Conservation (phyloP, 2,113 vertebrate genomes). For the Tragelaphus buxtoni region DNA sequence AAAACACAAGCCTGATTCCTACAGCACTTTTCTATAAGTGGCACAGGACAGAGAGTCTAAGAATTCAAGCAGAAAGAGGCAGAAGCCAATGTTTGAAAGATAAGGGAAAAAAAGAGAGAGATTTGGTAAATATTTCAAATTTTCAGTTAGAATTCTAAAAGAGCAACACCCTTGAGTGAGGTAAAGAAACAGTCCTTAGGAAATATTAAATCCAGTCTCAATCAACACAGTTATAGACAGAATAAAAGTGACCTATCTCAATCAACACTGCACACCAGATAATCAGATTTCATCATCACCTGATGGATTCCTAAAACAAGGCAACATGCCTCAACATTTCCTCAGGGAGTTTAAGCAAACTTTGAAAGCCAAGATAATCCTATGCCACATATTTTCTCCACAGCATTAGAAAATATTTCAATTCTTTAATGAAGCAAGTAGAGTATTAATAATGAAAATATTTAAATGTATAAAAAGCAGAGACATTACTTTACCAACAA, state of each 20-base stretch:
- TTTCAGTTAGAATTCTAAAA: neutral
- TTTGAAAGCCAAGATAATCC: neutral
- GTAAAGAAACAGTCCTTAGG: neutral
- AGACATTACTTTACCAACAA: no score
- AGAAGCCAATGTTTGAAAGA: neutral
- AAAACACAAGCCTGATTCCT: neutral
- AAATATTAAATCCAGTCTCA: neutral
- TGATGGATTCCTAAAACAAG: neutral
- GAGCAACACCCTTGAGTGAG: neutral
- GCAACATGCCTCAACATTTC: neutral
- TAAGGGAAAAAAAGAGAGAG: neutral
- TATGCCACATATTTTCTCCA: neutral
- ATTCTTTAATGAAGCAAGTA: neutral
- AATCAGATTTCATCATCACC: neutral
- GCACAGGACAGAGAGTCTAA: neutral
- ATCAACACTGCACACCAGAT: neutral
- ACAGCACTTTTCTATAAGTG: neutral
- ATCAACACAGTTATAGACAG: neutral
- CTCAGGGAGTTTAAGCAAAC: neutral
- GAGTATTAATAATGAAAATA: neutral
- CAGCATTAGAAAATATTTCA: neutral
- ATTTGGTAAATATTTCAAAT: neutral
- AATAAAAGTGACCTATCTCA: neutral
- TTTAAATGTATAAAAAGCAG: neutral
- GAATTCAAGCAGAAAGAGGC: neutral